Conservation (phyloP, 2,797 vertebrate species). For the Picus viridis region DNA sequence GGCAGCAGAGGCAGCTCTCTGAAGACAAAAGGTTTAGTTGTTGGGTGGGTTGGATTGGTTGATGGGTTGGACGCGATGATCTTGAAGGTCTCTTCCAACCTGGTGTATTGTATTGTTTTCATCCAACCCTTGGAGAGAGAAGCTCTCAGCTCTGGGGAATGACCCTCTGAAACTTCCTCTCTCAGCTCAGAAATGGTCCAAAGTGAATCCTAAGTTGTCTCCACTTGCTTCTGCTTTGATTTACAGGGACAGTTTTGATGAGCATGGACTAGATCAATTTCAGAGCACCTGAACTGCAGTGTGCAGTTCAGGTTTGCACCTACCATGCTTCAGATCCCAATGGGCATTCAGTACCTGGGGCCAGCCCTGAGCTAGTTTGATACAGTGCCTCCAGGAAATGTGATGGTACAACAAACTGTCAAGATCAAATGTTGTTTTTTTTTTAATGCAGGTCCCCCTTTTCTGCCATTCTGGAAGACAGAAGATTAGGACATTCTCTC, state of each 20-base stretch:
- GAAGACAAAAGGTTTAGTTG: no score
- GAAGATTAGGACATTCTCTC: not conserved
- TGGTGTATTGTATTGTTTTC: no score
- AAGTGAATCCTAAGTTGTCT: not conserved
- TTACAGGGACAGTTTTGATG: not conserved
- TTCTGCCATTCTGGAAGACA: not conserved
- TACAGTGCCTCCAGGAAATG: fast-evolving
- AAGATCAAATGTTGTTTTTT: not conserved
- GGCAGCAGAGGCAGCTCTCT: not conserved
- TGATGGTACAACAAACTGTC: not conserved
- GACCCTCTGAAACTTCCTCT: not conserved
- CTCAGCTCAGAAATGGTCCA: not conserved
- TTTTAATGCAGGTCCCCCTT: not conserved
- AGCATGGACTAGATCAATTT: not conserved
- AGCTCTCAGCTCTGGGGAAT: not conserved
- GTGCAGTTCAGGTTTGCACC: not conserved
- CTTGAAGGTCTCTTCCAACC: no score
- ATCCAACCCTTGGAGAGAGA: not conserved
- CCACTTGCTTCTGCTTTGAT: not conserved
- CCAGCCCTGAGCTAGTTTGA: not conserved
- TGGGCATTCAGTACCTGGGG: not conserved
- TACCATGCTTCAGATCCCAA: not conserved
- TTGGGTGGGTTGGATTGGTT: no score
- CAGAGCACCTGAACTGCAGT: not conserved
- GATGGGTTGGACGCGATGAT: no score